phyloP scores from a whole-genome alignment of 2,888 invertebrate species.

The Tricholauxania praeusta region DNA sequence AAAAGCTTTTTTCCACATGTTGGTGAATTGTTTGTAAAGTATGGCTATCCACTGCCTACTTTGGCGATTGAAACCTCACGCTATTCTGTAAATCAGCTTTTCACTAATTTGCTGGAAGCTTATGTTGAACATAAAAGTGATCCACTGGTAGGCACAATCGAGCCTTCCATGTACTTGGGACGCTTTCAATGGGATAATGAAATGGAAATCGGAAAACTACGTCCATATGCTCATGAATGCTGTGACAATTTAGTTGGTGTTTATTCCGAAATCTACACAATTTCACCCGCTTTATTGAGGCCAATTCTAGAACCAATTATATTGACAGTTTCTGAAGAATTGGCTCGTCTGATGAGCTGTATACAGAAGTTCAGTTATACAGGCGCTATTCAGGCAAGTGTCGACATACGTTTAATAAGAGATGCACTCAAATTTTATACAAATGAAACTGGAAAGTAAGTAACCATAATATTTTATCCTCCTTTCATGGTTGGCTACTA shows the following conservation, averaged over 20 bases:
- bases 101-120: constrained; percentile 76
- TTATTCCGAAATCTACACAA: constrained; percentile 69
- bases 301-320: constrained; percentile 82
- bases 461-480: constrained; percentile 22
- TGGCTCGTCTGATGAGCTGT: constrained; percentile 87
- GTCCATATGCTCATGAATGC: constrained; percentile 91
- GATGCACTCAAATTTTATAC: constrained; percentile 76
- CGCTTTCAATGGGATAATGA: constrained; percentile 87
- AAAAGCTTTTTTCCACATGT: constrained; percentile 80
- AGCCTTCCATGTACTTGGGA: constrained; percentile 95
- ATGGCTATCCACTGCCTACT: constrained; percentile 81
- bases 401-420: constrained; percentile 79
- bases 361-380: constrained; percentile 77
- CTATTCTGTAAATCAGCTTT: constrained; percentile 71
- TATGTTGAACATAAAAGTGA: constrained; percentile 93
- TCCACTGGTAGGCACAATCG: constrained; percentile 94
- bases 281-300: constrained; percentile 82
- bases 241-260: constrained; percentile 80
- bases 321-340: constrained; percentile 92
- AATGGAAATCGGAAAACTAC: constrained; percentile 79
- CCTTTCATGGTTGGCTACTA: no score
- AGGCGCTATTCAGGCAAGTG: constrained; percentile 82
- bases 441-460: constrained; percentile 76
- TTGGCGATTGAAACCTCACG: constrained; percentile 78
- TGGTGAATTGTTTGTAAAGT: constrained; percentile 73